phyloP scores from a whole-genome alignment of 2,113 vertebrate species.

The Candoia aspera region DNA sequence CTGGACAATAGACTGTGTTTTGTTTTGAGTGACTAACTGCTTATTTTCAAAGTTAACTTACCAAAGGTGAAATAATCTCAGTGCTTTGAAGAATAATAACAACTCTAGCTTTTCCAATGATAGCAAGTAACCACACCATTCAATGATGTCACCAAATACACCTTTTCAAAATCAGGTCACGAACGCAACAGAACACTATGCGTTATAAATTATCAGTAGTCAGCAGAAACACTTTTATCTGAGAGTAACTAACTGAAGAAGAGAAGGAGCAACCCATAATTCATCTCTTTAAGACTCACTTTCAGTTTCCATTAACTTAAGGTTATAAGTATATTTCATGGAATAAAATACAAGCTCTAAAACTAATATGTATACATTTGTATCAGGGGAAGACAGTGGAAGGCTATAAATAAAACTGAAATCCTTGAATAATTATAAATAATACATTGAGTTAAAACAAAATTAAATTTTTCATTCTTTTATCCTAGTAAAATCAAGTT shows the following conservation, averaged over 20 bases:
- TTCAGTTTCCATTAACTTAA: not conserved
- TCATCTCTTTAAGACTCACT: not conserved
- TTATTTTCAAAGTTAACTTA: not conserved
- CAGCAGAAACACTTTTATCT: not conserved
- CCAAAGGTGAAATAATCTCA: not conserved
- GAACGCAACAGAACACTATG: too few relatives aligned
- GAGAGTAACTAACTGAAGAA: not conserved
- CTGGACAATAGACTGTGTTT: slow-evolving; percentile 70
- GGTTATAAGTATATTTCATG: not conserved
- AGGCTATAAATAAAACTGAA: not conserved
- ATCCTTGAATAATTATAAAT: not conserved
- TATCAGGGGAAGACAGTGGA: not conserved
- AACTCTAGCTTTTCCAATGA: not conserved
- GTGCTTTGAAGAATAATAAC: not conserved
- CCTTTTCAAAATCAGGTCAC: not conserved
- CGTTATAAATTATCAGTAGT: not conserved
- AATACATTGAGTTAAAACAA: not conserved
- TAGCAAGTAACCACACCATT: not conserved
- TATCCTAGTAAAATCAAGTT: not conserved
- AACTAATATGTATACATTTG: not conserved
- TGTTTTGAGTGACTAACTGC: not conserved
- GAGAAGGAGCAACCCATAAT: not conserved
- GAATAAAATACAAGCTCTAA: not conserved
- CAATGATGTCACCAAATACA: not conserved
- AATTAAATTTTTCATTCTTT: not conserved